Base-by-base conservation (phyloP, 2,888 invertebrate genomes). In the Dryobota labecula region DNA sequence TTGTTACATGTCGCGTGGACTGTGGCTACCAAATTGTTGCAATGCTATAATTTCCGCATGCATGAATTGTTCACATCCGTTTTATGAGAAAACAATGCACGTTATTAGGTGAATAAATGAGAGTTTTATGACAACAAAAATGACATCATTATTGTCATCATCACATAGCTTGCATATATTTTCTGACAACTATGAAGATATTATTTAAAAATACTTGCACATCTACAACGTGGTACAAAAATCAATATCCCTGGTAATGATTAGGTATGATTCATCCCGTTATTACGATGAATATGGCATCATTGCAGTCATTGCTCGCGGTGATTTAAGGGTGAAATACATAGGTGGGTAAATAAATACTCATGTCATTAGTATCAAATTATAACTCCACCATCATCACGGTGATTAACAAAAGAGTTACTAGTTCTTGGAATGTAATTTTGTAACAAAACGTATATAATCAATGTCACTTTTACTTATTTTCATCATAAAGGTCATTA, bases 1-100 rank as follows among this genome's bases (percentile, higher is more conserved):
- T 45, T 51, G 36, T 64, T 64, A 30, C 15, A 41, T 45, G 36
- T 56, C 24, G 61, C 53, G 36, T 76, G 62, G 62, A 45, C 38
- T 43, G 30, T 43, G 13, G 15, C 56, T 20, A 33, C 47, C 11
- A 66, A 61, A 51, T 75, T 63, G 51, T 71, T 76, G 53, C 20
- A 62, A 45, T 54, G 45, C 51, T 57, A 58, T 8, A 53, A 70
- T 61, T 80, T 47, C 56, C 56, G 66, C 51, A 56, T 33, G 47
- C 69, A 53, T 45, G 38, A 45, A 51, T 51, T 33, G 27, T 38
- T 47, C n/a, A 33, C 51, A 45, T 60, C 43, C 24, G 43, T 60
- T 51, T 45, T 24, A 54, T 45, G 20, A n/a, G 18, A 79, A 61
- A 36, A 57, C n/a, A 61, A 57, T 27, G 30, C 13, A 36, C 27